These are phyloP conservation scores for Rhinolophus ferrumequinum DNA, from an alignment of 2,113 vertebrate species.

Conservation along the genomic window DNA sequence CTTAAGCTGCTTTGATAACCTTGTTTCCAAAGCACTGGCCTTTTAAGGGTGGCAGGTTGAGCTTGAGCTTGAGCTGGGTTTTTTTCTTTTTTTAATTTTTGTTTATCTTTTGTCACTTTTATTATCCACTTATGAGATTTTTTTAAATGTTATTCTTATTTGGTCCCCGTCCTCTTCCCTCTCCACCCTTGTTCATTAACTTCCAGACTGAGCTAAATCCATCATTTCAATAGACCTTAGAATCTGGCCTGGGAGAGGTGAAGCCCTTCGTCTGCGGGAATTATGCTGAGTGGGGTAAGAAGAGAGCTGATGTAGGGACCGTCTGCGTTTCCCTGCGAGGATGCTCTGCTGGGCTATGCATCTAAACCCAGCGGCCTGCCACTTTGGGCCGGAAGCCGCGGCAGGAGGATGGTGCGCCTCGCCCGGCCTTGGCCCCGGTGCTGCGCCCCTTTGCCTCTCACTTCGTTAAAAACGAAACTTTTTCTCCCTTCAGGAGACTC, in stretches of 20 bases:
- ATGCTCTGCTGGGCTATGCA: neutral
- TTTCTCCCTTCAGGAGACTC: neutral
- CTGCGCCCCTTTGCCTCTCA: neutral
- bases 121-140: neutral
- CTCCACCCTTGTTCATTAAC: neutral
- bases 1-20: neutral
- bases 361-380: neutral
- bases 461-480: slow-evolving; percentile 45
- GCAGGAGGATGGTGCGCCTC: too few relatives aligned
- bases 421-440: fast-evolving
- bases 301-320: neutral
- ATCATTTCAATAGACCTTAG: neutral
- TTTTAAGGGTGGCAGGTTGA: neutral
- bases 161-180: neutral
- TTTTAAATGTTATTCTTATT: neutral
- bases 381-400: fast-evolving
- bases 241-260: neutral
- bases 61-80: neutral
- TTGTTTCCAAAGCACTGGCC: neutral
- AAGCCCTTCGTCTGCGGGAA: neutral
- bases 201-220: neutral
- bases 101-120: neutral
- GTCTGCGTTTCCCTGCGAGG: fast-evolving
- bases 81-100: neutral
- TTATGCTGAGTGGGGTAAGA: neutral